Evolutionary conservation across 2,797 vertebrate genomes (phyloP).

Genomic region (Pitangus sulphuratus): DNA sequence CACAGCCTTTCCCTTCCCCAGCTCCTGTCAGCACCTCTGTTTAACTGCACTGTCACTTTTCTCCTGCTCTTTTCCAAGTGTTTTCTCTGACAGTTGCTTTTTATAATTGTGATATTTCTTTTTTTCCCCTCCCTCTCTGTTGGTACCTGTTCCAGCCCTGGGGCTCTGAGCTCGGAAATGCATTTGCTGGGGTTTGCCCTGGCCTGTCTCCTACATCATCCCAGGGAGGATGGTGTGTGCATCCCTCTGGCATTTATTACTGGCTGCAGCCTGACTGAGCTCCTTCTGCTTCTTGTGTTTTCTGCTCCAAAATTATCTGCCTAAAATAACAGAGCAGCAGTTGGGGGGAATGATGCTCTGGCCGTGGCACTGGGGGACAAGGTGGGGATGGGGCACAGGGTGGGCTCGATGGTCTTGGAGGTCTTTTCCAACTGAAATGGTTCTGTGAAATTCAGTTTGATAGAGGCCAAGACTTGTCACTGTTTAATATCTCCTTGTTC

Average conservation of each 20-base stretch:
- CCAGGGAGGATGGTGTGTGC: constrained; percentile 32
- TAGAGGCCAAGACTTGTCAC: not conserved
- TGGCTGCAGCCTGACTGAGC: not conserved
- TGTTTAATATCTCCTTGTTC: not conserved
- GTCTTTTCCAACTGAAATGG: not conserved
- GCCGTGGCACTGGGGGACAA: not conserved
- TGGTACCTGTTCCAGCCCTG: constrained; percentile 78
- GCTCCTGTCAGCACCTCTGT: not conserved
- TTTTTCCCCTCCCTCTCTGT: constrained; percentile 21
- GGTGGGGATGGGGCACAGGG: not conserved
- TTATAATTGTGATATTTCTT: not conserved
- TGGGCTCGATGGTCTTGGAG: rapidly evolving
- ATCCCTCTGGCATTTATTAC: constrained; percentile 45
- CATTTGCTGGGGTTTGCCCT: constrained; percentile 76
- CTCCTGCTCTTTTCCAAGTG: not conserved
- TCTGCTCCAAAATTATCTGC: not conserved
- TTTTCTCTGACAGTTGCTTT: constrained; percentile 49
- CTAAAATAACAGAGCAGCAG: not conserved
- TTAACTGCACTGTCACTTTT: not conserved
- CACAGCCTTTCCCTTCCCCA: not conserved
- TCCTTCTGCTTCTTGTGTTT: not conserved
- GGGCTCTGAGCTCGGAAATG: constrained; percentile 75
- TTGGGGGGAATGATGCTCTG: rapidly evolving
- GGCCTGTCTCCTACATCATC: constrained; percentile 78
- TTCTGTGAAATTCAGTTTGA: not conserved